These are phyloP conservation scores for Brenthis ino DNA, from an alignment of 2,888 invertebrate genomes.

Conservation along the genomic window DNA sequence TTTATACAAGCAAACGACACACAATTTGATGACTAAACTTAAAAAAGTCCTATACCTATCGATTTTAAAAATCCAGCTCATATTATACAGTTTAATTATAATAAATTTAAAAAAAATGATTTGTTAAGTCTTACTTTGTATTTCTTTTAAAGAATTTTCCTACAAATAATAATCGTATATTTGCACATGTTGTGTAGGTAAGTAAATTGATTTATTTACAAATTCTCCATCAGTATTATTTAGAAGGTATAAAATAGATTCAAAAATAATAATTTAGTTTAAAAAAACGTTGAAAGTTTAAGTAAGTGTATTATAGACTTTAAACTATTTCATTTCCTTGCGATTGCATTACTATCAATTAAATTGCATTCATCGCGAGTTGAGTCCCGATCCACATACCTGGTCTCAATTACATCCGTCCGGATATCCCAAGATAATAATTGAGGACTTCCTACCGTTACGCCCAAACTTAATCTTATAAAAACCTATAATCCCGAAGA, in stretches of 20 bases:
- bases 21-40: slow-evolving; percentile 4
- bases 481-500: slow-evolving; percentile 66
- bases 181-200: no score
- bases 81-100: no score
- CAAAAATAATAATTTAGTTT: no score
- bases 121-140: no score
- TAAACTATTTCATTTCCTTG: slow-evolving; percentile 10
- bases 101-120: no score
- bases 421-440: slow-evolving; percentile 73
- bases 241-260: no score
- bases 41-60: not conserved
- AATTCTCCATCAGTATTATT: no score
- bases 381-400: slow-evolving; percentile 52
- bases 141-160: no score
- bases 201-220: no score
- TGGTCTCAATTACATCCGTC: slow-evolving; percentile 66
- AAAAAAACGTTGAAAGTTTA: no score
- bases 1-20: slow-evolving; percentile 8
- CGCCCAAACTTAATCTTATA: slow-evolving; percentile 52
- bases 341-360: slow-evolving; percentile 28
- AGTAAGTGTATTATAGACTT: not conserved
- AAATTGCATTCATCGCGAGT: slow-evolving; percentile 34
- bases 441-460: slow-evolving; percentile 73
- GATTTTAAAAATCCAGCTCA: not conserved
- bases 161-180: no score